Evolutionary conservation across 2,888 invertebrate species (phyloP), one percentile per base, ranked within the genome.

Genomic region (Amblyjoppa fuscipennis): DNA sequence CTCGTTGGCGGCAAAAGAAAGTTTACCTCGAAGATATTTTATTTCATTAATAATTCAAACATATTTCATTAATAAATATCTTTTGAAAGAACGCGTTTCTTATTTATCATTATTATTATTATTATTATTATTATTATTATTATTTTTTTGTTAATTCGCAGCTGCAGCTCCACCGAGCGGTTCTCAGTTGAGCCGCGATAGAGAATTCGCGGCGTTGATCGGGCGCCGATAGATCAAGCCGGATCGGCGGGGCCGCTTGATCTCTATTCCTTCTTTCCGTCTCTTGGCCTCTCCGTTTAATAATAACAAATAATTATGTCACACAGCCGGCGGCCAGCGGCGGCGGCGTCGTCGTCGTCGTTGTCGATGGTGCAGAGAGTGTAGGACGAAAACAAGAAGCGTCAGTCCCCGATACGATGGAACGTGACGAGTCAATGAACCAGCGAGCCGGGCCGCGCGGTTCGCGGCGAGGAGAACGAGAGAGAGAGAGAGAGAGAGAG

Each of bases 261-360:
- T 88, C 87, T 85, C 76, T 80, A 68, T 51, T 76, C 84, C 38
- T 69, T 34, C 59, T 51, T 68, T 66, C 31, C 20, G 34, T 64
- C 76, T 66, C 76, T 20, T n/a, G 31, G 45, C 45, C 53, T 71
- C 81, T 80, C 74, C 83, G 87, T 82, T 89, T 87, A 86, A 89
- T 85, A 90, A 90, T 88, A 90, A 89, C 90, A 89, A 90, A 91
- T 90, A 91, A 91, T 91, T 91, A 90, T 90, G 91, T 92, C 90
- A 90, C 90, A 90, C 90, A 89, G 88, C 84, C 86, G 87, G 74
- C 85, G 71, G 71, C 41, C 85, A 71, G 71, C 49, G 81, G 31
- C 70, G 70, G 80, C 83, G 66, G 71, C 74, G 20, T 41, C 56
- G 75, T 69, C n/a, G 61, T 41, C 83, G 66, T 66, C 74, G 20